Percentiles rank a stretch among this genome's conserved stretches.
These are phyloP conservation scores for Cossypha polioptera DNA, from an alignment of 2,797 vertebrate species.

Conservation along the genomic window DNA sequence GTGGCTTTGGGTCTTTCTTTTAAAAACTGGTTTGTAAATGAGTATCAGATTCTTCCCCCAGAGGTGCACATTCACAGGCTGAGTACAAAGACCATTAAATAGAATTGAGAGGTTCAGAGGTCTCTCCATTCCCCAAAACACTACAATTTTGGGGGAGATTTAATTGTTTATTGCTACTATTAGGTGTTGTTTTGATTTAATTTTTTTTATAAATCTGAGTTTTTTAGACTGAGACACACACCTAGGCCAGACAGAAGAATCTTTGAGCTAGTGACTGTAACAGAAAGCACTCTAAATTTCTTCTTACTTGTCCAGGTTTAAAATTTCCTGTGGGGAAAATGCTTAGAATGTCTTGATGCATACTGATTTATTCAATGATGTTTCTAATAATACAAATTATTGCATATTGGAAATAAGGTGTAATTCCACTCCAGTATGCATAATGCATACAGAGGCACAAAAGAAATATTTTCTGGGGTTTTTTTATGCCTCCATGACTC, in stretches of 20 bases:
- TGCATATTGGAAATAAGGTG: not conserved
- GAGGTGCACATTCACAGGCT: not conserved
- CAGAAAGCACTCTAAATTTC: not conserved
- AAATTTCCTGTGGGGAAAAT: not conserved
- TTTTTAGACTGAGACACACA: not conserved
- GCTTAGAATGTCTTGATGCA: not conserved
- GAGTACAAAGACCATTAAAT: not conserved
- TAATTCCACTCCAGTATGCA: not conserved
- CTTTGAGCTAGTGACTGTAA: not conserved
- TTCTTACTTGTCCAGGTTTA: not conserved
- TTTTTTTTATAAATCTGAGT: not conserved
- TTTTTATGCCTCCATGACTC: not conserved
- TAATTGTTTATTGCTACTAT: not conserved
- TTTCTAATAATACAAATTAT: not conserved
- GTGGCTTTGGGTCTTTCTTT: not conserved
- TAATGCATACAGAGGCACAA: not conserved
- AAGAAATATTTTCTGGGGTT: not conserved
- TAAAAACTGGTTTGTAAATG: not conserved
- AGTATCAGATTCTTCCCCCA: not conserved
- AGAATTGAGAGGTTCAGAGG: not conserved
- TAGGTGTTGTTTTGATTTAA: accelerated
- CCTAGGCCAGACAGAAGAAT: not conserved
- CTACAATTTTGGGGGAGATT: not conserved
- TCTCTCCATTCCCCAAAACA: not conserved
- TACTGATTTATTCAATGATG: not conserved